A percentile compares a stretch with the other conserved stretches of the same genome.
Conservation (phyloP, 2,797 vertebrate genomes). For the Mus minutoides region DNA sequence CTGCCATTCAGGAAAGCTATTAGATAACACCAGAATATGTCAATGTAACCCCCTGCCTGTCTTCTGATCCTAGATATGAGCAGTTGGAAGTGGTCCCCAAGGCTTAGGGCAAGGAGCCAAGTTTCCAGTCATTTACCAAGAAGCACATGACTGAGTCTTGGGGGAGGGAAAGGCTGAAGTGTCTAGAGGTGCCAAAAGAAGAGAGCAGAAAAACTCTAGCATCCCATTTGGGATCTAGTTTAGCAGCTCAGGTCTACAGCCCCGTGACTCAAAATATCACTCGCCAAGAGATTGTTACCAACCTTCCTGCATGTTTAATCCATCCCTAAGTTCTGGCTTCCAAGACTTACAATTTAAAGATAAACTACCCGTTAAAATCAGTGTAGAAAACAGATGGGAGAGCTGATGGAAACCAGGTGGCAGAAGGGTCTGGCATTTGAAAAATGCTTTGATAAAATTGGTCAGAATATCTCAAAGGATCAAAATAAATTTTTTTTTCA, state of each 20-base stretch:
- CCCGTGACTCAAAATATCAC: not conserved
- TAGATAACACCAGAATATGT: not conserved
- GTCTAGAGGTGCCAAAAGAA: not conserved
- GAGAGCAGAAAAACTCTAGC: not conserved
- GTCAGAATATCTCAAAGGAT: constrained; percentile 40
- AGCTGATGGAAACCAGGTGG: not conserved
- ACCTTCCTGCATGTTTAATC: not conserved
- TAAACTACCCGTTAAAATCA: not conserved
- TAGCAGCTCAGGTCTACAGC: not conserved
- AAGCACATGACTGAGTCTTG: not conserved
- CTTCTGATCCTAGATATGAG: not conserved
- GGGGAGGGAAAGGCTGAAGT: not conserved
- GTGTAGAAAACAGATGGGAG: not conserved
- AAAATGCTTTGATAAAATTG: constrained; percentile 63
- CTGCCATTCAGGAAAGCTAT: constrained; percentile 54
- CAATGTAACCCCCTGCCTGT: not conserved
- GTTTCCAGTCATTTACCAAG: constrained; percentile 24
- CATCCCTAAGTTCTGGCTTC: not conserved
- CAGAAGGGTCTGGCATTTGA: constrained; percentile 56
- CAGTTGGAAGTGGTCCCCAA: not conserved
- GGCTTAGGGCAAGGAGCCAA: constrained; percentile 5
- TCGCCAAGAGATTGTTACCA: not conserved
- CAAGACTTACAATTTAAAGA: not conserved
- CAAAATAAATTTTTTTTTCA: not conserved
- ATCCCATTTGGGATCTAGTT: not conserved